Base-by-base conservation (phyloP, 2,888 invertebrate species). In the Rhopalosiphum nymphaeae region DNA sequence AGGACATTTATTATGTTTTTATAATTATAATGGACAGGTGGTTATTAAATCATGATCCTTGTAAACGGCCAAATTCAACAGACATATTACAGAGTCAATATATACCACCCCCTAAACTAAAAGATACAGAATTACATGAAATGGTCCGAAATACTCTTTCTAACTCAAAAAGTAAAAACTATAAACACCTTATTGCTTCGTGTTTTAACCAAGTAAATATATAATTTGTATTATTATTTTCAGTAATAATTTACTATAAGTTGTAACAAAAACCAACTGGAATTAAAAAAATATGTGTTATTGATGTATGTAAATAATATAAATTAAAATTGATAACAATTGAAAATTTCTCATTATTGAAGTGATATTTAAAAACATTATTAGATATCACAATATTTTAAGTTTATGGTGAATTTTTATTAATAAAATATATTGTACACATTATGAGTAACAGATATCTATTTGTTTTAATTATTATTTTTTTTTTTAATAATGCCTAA, bases 31-130 rank as follows among this genome's bases (percentile, higher is more conserved):
- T 94, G 85, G 67, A 96, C 94, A 97, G 97, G 86, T 98, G 98
- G 98, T 96, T 99, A 9, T 96, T 99, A 93, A 97, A 97, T 96
- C 99, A 99, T 95, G 98, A 99, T 96, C 97, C 98, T 0, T 97
- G 97, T 61, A 96, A 97, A 95, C 96, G 99, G 10, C 99, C 99
- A 0, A 98, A 98, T 0, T 98, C 99, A 13, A 97, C 97, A 85
- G 98, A 99, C 95, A 96, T 99, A 4, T 96, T 99, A 0, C 97
- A 97, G 61, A 98, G 98, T 0, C 97, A 98, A 94, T 97, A 98
- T 95, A 96, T 99, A 7, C 99, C 99, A 0, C 97, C 98, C 0
- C 97, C 98, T 0, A 97, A 97, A 95, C 96, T 99, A n/a, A 98
- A 98, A 95, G 98, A 99, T 95, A 97, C 97, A 0, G 98, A 98